These are phyloP conservation scores for Cantharis rufa DNA, from an alignment of 2,888 invertebrate species.

Conservation along the genomic window DNA sequence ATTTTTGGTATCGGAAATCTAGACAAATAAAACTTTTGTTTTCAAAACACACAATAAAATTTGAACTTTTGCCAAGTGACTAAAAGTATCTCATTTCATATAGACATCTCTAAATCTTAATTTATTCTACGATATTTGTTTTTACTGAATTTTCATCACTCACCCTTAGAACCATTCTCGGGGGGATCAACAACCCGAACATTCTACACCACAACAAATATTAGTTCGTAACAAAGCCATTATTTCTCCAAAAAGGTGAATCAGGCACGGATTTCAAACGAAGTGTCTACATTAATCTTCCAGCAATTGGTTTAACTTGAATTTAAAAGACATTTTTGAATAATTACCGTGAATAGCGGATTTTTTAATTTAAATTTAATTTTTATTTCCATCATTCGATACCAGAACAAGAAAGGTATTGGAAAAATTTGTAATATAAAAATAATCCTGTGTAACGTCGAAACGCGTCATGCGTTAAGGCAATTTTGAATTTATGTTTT, in stretches of 20 bases:
- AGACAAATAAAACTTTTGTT: neutral
- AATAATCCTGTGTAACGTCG: too few species aligned
- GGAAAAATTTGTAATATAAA: too few species aligned
- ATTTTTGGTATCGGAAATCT: neutral
- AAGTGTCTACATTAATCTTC: slow-evolving; percentile 5
- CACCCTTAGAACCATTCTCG: neutral
- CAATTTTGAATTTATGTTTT: too few species aligned
- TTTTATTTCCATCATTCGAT: neutral
- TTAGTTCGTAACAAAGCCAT: neutral
- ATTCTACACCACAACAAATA: neutral
- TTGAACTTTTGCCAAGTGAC: slow-evolving; percentile 9
- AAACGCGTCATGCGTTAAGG: too few species aligned
- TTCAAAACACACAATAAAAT: slow-evolving; percentile 8
- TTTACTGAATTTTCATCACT: slow-evolving; percentile 1
- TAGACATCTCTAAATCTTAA: slow-evolving; percentile 1
- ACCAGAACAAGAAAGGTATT: too few species aligned
- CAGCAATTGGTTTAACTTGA: slow-evolving; percentile 4
- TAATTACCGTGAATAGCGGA: neutral
- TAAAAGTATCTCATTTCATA: slow-evolving; percentile 1
- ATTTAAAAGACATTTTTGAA: neutral
- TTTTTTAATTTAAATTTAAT: neutral
- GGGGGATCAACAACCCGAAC: slow-evolving; percentile 1
- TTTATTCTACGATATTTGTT: neutral
- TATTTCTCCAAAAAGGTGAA: slow-evolving; percentile 2
- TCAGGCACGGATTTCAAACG: neutral